Evolutionary conservation across 2,888 invertebrate genomes (phyloP).

Genomic region (Mythimna albipuncta): DNA sequence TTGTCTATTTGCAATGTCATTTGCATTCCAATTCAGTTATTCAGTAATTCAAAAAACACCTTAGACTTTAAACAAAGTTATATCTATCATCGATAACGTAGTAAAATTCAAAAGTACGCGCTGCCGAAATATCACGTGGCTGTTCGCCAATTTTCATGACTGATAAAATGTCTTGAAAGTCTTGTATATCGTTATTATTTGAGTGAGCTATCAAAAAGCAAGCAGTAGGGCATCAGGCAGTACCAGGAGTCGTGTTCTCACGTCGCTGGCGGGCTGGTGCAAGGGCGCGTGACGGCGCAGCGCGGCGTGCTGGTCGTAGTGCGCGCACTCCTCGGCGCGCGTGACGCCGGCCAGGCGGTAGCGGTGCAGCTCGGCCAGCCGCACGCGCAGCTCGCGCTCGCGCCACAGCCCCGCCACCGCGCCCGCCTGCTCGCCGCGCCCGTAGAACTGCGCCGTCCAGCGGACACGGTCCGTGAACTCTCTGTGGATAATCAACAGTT

Average conservation of each 20-base stretch:
- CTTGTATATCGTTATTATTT: slow-evolving; percentile 10
- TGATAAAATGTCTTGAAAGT: too few species aligned
- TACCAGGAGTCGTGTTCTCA: slow-evolving; percentile 87
- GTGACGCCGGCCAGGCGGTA: slow-evolving; percentile 96
- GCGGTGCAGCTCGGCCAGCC: slow-evolving; percentile 95
- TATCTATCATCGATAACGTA: too few species aligned
- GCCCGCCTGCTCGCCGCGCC: slow-evolving; percentile 95
- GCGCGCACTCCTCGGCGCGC: slow-evolving; percentile 74
- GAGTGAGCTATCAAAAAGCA: slow-evolving; percentile 10
- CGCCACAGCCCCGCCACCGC: slow-evolving; percentile 95
- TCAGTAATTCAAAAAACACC: too few species aligned
- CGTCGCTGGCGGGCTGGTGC: slow-evolving; percentile 79
- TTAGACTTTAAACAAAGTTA: too few species aligned
- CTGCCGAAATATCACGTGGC: too few species aligned
- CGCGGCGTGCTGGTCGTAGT: slow-evolving; percentile 87
- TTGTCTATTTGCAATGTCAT: too few species aligned
- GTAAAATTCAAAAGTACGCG: too few species aligned
- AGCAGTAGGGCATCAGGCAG: slow-evolving; percentile 44
- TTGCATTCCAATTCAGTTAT: too few species aligned
- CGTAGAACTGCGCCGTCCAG: slow-evolving; percentile 97
- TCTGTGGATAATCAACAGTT: slow-evolving; percentile 75
- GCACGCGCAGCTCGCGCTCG: slow-evolving; percentile 95
- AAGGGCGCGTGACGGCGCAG: slow-evolving; percentile 80
- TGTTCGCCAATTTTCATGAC: too few species aligned
- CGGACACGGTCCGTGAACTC: slow-evolving; percentile 96